phyloP scores from a whole-genome alignment of 2,113 vertebrate species.

The Azemiops feae region DNA sequence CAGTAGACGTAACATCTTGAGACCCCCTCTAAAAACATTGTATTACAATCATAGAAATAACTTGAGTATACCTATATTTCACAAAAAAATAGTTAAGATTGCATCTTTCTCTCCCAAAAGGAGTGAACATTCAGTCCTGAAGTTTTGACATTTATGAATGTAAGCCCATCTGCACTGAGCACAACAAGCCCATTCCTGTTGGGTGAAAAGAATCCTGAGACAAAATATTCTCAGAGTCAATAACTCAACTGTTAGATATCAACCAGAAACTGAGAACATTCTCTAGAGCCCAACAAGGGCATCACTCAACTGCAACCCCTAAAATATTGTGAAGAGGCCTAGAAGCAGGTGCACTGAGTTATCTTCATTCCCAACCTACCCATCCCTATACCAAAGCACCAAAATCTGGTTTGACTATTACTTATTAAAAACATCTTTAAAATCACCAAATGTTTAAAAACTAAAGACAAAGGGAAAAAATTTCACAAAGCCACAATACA shows the following conservation, averaged over 20 bases:
- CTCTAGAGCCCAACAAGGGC: slow-evolving; percentile 33
- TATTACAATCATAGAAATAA: slow-evolving; percentile 51
- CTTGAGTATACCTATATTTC: slow-evolving; percentile 44
- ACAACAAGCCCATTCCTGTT: slow-evolving; percentile 10
- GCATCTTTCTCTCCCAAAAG: slow-evolving; percentile 34
- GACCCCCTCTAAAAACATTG: slow-evolving; percentile 41
- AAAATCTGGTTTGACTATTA: slow-evolving; percentile 66
- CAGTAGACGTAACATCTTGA: slow-evolving; percentile 39
- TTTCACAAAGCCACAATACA: slow-evolving; percentile 72
- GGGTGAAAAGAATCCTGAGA: slow-evolving; percentile 56
- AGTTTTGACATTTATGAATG: slow-evolving; percentile 39
- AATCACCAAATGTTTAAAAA: slow-evolving; percentile 69
- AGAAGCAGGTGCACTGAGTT: slow-evolving; percentile 29
- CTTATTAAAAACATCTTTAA: slow-evolving; percentile 65
- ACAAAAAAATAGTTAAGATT: slow-evolving; percentile 39
- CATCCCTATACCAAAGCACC: slow-evolving; percentile 64
- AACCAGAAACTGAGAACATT: slow-evolving; percentile 42
- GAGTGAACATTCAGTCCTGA: slow-evolving; percentile 35
- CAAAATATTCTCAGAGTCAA: slow-evolving; percentile 43
- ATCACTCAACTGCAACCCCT: slow-evolving; percentile 15
- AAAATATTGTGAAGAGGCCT: slow-evolving; percentile 45
- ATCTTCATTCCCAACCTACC: slow-evolving; percentile 26
- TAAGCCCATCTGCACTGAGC: slow-evolving; percentile 47
- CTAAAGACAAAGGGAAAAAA: slow-evolving; percentile 56
- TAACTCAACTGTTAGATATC: slow-evolving; percentile 34